These are phyloP conservation scores for Aphodius sticticus DNA, from an alignment of 2,888 invertebrate species.

Conservation along the genomic window DNA sequence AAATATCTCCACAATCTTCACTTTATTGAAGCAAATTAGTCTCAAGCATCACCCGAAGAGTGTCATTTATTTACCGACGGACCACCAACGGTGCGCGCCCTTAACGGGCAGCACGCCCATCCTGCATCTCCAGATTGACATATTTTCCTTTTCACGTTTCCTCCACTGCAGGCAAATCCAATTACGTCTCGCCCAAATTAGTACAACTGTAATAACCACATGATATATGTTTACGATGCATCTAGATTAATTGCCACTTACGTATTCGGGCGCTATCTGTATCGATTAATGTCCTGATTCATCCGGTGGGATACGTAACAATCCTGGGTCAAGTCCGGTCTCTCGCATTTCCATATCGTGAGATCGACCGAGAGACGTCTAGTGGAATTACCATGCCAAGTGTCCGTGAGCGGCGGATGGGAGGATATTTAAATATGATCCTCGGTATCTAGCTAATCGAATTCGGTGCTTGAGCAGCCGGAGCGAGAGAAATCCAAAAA, in stretches of 20 bases:
- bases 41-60: not conserved
- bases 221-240: not conserved
- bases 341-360: not conserved
- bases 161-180: not conserved
- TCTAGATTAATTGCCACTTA: not conserved
- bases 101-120: not conserved
- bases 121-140: not conserved
- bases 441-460: not conserved
- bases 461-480: not conserved
- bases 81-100: not conserved
- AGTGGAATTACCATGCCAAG: not conserved
- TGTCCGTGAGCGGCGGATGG: not conserved
- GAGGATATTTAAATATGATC: not conserved
- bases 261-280: not conserved
- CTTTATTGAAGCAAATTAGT: slow-evolving; percentile 4
- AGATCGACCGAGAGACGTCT: not conserved
- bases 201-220: not conserved
- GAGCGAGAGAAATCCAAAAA: not conserved
- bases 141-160: not conserved
- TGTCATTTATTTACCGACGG: not conserved
- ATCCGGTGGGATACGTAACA: not conserved
- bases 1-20: not conserved
- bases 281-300: not conserved
- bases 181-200: not conserved
- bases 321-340: not conserved